These are phyloP conservation scores for Apteryx mantelli DNA, from an alignment of 2,113 vertebrate species.

Conservation along the genomic window DNA sequence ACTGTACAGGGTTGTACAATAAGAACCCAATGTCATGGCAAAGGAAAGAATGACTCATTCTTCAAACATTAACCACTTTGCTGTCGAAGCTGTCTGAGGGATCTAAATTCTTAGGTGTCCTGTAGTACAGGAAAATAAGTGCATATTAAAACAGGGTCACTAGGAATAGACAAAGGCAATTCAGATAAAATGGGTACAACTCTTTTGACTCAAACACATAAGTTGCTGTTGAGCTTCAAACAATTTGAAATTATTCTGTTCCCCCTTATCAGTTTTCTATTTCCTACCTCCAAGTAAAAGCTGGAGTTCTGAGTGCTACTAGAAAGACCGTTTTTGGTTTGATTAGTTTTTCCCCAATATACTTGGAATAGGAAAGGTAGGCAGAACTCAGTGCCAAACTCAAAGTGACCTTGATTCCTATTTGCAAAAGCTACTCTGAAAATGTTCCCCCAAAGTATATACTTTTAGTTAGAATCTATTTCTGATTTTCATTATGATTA, in stretches of 20 bases:
- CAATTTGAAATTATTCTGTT: not conserved
- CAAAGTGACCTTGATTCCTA: conserved; percentile 19
- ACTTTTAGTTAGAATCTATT: not conserved
- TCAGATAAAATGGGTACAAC: not conserved
- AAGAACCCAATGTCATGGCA: conserved; percentile 83
- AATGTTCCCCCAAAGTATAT: not conserved
- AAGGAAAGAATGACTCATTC: conserved; percentile 77
- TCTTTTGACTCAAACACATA: not conserved
- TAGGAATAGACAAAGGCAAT: not conserved
- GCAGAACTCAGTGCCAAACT: not conserved
- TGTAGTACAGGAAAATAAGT: conserved; percentile 54
- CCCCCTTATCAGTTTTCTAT: conserved; percentile 21
- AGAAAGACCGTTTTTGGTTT: not conserved
- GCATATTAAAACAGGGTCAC: conserved; percentile 58
- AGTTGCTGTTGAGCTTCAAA: conserved; percentile 25
- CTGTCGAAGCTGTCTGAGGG: conserved; percentile 72
- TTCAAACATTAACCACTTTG: conserved; percentile 78
- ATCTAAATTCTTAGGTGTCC: conserved; percentile 59
- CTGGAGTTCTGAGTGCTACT: not conserved
- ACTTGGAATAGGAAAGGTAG: not conserved
- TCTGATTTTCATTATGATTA: not conserved
- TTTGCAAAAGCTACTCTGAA: not conserved
- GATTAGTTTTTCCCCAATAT: not conserved
- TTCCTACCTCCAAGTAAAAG: conserved; percentile 38
- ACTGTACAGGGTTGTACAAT: conserved; percentile 94